A percentile compares a stretch with the other conserved stretches of the same genome.
These are phyloP conservation scores for Paracanthobrama guichenoti DNA, from an alignment of 2,113 vertebrate genomes.

Conservation along the genomic window DNA sequence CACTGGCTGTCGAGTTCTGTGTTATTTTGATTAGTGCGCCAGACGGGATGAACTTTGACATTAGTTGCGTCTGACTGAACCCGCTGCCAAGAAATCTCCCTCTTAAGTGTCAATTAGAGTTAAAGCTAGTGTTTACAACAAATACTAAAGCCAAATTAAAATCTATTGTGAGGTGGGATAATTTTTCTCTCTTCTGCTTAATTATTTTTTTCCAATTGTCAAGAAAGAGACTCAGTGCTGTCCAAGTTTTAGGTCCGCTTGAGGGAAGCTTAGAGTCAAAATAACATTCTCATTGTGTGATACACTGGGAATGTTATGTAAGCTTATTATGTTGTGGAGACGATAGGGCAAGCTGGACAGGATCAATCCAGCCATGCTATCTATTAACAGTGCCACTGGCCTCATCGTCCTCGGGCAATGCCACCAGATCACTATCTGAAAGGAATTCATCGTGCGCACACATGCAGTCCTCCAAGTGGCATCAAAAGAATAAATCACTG, in stretches of 20 bases:
- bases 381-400: slow-evolving; percentile 49
- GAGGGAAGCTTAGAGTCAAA: not conserved
- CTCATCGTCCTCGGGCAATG: slow-evolving; percentile 28
- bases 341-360: slow-evolving; percentile 31
- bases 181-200: not conserved
- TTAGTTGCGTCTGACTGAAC: slow-evolving; percentile 31
- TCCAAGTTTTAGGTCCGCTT: not conserved
- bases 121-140: slow-evolving; percentile 8
- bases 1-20: slow-evolving; percentile 25
- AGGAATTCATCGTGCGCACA: slow-evolving; percentile 27
- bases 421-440: slow-evolving; percentile 35
- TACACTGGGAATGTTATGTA: slow-evolving; percentile 1
- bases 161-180: slow-evolving; percentile 11
- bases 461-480: not conserved
- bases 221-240: not conserved
- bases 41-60: slow-evolving; percentile 35
- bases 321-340: slow-evolving; percentile 32
- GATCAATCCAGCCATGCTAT: slow-evolving; percentile 40
- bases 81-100: slow-evolving; percentile 29
- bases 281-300: slow-evolving; percentile 21
- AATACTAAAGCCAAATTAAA: slow-evolving; percentile 15
- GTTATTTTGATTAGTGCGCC: slow-evolving; percentile 32
- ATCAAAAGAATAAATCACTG: slow-evolving; percentile 16
- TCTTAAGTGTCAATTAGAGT: slow-evolving; percentile 29
- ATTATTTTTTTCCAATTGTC: slow-evolving; percentile 27